Conservation (phyloP, 2,888 invertebrate genomes). For the Arctia plantaginis region DNA sequence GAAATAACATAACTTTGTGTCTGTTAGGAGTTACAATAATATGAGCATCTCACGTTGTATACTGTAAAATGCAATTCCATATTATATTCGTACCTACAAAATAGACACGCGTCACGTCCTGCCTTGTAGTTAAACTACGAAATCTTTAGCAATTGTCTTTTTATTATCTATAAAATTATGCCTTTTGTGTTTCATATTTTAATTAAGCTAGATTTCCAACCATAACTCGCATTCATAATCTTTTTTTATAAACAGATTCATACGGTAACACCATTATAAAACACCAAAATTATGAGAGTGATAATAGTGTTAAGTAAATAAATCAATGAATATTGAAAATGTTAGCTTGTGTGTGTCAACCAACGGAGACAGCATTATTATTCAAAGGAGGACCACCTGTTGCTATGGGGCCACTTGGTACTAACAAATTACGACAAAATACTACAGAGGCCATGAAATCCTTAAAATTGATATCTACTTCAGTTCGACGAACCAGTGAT, state of each 20-base stretch:
- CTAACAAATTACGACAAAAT: constrained; percentile 76
- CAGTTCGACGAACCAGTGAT: constrained; percentile 67
- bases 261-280: constrained; percentile 33
- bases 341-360: constrained; percentile 90
- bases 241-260: constrained; percentile 14
- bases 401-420: constrained; percentile 85
- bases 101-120: constrained; percentile 16
- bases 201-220: constrained; percentile 57
- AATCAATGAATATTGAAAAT: constrained; percentile 79
- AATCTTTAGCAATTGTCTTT: constrained; percentile 14
- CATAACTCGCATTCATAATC: constrained; percentile 35
- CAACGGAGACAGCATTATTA: constrained; percentile 85
- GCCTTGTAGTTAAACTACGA: not conserved
- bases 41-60: constrained; percentile 26
- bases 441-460: constrained; percentile 72
- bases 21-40: constrained; percentile 39
- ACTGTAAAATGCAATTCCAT: constrained; percentile 26
- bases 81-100: not conserved
- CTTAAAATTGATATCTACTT: constrained; percentile 69
- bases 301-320: constrained; percentile 66
- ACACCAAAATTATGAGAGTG: constrained; percentile 71
- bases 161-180: not conserved
- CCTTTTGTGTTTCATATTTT: not conserved
- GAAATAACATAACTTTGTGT: constrained; percentile 32
- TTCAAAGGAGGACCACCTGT: constrained; percentile 84